phyloP scores from a whole-genome alignment of 1,140 invertebrate species.

The Teleopsis dalmanni region DNA sequence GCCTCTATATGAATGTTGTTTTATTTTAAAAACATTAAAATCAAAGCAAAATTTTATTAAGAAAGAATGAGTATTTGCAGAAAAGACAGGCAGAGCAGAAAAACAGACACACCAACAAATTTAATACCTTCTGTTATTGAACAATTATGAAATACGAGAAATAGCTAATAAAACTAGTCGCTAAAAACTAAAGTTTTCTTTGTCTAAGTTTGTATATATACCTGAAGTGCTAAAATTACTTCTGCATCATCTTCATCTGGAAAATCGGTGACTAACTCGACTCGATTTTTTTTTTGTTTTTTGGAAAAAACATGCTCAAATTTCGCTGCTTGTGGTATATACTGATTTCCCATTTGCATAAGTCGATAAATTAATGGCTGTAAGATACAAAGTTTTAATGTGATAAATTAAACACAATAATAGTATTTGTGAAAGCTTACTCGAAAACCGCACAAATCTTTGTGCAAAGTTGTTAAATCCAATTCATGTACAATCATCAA shows the following conservation, averaged over 20 bases:
- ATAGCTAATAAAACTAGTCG: not conserved
- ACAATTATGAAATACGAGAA: too few species aligned
- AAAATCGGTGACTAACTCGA: slow-evolving; percentile 87
- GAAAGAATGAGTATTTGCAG: too few species aligned
- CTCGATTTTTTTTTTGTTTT: slow-evolving; percentile 66
- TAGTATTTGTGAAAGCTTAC: slow-evolving; percentile 45
- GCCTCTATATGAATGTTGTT: too few species aligned
- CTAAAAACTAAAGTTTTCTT: not conserved
- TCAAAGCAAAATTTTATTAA: too few species aligned
- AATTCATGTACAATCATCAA: slow-evolving; percentile 85
- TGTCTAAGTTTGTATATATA: slow-evolving; percentile 18
- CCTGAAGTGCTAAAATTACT: slow-evolving; percentile 79
- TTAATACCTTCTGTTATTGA: not conserved
- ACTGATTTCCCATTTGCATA: slow-evolving; percentile 77
- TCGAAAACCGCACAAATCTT: slow-evolving; percentile 79
- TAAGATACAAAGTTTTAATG: slow-evolving; percentile 26
- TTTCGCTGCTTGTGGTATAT: slow-evolving; percentile 67
- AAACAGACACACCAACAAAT: too few species aligned
- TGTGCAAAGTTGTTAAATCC: slow-evolving; percentile 66
- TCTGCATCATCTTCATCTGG: slow-evolving; percentile 77
- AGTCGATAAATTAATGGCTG: slow-evolving; percentile 82
- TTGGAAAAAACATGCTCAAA: slow-evolving; percentile 75
- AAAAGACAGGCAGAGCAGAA: too few species aligned
- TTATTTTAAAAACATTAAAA: too few species aligned
- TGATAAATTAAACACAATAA: not conserved